Conservation (phyloP, 2,888 invertebrate species). For the Lysandra coridon region DNA sequence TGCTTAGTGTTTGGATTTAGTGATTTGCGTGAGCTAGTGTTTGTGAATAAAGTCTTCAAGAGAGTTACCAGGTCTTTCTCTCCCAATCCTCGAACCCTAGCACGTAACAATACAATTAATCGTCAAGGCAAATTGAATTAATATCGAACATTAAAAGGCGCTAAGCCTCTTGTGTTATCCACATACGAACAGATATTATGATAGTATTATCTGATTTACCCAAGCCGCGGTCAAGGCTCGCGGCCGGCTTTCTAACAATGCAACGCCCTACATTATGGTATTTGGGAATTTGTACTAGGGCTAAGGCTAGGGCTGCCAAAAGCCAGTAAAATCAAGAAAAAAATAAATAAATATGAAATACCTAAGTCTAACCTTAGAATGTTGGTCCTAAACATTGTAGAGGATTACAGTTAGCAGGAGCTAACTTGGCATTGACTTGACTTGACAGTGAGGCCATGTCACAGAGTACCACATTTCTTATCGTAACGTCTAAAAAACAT, state of each 20-base stretch:
- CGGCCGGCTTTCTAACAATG: slow-evolving; percentile 37
- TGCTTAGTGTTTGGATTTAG: no score
- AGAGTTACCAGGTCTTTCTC: no score
- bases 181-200: slow-evolving; percentile 23
- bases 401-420: no score
- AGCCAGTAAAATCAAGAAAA: not conserved
- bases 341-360: not conserved
- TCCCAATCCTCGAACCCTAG: no score
- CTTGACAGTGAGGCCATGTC: not conserved
- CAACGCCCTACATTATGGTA: slow-evolving; percentile 51
- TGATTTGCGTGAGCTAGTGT: no score
- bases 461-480: not conserved
- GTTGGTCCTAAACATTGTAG: not conserved
- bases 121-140: slow-evolving; percentile 24
- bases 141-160: slow-evolving; percentile 21
- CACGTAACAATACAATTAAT: not conserved
- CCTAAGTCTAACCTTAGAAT: not conserved
- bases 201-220: slow-evolving; percentile 35
- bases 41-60: no score
- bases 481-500: not conserved
- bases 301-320: slow-evolving; percentile 62
- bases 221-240: slow-evolving; percentile 42
- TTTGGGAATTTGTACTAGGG: slow-evolving; percentile 56
- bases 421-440: no score
- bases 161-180: slow-evolving; percentile 13